Base-by-base conservation (phyloP, 2,888 invertebrate genomes). In the Agrochola circellaris region DNA sequence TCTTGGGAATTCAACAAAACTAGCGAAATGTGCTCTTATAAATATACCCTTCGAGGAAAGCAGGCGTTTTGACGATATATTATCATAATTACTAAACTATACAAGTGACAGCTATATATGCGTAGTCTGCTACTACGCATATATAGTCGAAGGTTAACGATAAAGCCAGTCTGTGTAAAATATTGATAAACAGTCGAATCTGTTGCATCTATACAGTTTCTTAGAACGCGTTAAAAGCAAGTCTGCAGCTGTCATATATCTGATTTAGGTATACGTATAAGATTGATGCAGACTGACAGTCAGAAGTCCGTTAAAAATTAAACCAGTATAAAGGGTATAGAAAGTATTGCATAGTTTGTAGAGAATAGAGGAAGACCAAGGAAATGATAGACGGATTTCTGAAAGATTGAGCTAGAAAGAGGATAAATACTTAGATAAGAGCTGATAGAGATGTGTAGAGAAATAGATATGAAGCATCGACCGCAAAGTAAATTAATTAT, bases 101-200 rank as follows among this genome's bases (percentile, higher is more conserved):
- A 51, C 2, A 51, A 51, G 2, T 20, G 8, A 51, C 23, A 51
- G 51, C 51, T 51, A 38, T 38, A 38, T 38, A 38, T 38, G 38
- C 7, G 38, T 38, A 38, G 7, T 38, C 6, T 38, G 38, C 38
- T 38, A 51, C 51, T 51, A 20, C 7, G 20, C 20, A 51, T 20
- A 51, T 51, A 20, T 51, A 51, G 7, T 7, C 51, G 15, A 62
- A 79, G 48, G 48, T 77, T 30, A 64, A 34, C 20, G n/a, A 62
- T 79, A 56, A 70, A 62, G 17, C 5, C 45, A 38, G 42, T 51
- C 26, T n/a, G 58, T 34, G 62, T 74, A 75, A 38, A 30, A 62
- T 81, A 67, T 79, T 67, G 75, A 56, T 79, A 82, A 80, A 80
- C 83, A 80, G 38, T 23, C 34, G 58, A 68, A 79, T 76, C 76